Evolutionary conservation across 2,797 vertebrate species (phyloP), one percentile per base, ranked within the genome.

Genomic region (Sebastes oblongus): DNA sequence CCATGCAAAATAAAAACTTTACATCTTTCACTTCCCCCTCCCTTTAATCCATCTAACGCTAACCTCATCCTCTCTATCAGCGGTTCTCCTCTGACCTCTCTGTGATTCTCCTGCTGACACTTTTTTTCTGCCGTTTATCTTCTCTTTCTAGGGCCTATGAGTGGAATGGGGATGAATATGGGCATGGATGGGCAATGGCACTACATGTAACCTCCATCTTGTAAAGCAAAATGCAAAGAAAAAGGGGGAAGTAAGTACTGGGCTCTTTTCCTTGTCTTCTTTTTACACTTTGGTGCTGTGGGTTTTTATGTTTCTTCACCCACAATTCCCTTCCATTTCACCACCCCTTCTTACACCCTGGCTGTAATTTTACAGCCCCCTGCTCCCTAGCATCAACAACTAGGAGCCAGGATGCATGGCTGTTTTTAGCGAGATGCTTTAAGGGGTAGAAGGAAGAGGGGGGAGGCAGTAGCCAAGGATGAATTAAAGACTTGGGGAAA

Each of bases 221-320:
- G 95, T 95, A 95, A 95, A 94, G 91, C 93, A 94, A 96, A 95
- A 95, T 91, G 91, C 95, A 97, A 97, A 96, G 96, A 97, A 95
- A 97, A 95, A 97, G 96, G 97, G 97, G 97, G 97, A 99, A 97
- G 98, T 99, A 99, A 98, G 98, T 99, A 97, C 90, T 91, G 93
- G 95, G 92, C 89, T 95, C 89, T 95, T 94, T 95, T 94, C 92
- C 93, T 94, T 96, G 87, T 88, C 60, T 94, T 94, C 93, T 71
- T 29, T 95, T 95, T 92, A 77, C 78, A 78, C 74, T 86, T 84
- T 81, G 59, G 70, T 77, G 42, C 72, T 83, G 66, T 87, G 89
- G 80, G 71, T 36, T 80, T 88, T 88, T 56, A 25, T 77, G 39
- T 70, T 72, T 42, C 16, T 80, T 64, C 75, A 68, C 58, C 78